Base-by-base conservation (phyloP, 2,113 vertebrate species). In the Rhabdornis inornatus region DNA sequence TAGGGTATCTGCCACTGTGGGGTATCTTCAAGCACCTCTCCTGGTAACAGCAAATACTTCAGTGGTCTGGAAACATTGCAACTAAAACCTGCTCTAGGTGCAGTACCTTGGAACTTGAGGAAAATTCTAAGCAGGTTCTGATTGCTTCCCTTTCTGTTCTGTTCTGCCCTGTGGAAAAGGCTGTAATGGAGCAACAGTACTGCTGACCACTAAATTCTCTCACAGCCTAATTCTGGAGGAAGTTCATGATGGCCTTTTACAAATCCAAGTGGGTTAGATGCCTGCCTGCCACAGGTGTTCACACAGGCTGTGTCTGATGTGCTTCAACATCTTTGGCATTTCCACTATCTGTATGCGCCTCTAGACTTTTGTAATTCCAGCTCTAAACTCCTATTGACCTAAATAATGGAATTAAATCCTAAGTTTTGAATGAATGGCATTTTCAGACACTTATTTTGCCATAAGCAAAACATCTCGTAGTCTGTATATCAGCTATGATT, bases 371-470 rank as follows among this genome's bases (percentile, higher is more conserved):
- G 52, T 24, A 78, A 87, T 87, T 49, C 33, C 33, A 39, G 4
- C 30, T 78, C 35, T 70, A 87, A 84, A 84, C 44, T 42, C 52
- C 77, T 71, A 59, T 3, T 92, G 42, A 74, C 64, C 79, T 74
- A 89, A 84, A 78, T 65, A 3, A 45, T 15, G 40, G 47, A 60
- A 77, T 79, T 85, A 82, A 90, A 64, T 37, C 21, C 37, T 15
- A 56, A 39, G 7, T 65, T 89, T 89, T 77, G 27, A 25, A 45
- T 63, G 35, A 64, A 72, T 59, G 47, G 19, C 31, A 42, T 94
- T 93, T 94, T 77, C 45, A 89, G 60, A 61, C 45, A 68, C 35
- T 75, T 88, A 82, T 91, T 92, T 81, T 92, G 64, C 69, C 42
- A 15, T 75, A 35, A 94, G 50, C 25, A 47, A 59, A 81, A 81